These are phyloP conservation scores for Adelges cooleyi DNA, from an alignment of 1,140 invertebrate genomes.

Conservation along the genomic window DNA sequence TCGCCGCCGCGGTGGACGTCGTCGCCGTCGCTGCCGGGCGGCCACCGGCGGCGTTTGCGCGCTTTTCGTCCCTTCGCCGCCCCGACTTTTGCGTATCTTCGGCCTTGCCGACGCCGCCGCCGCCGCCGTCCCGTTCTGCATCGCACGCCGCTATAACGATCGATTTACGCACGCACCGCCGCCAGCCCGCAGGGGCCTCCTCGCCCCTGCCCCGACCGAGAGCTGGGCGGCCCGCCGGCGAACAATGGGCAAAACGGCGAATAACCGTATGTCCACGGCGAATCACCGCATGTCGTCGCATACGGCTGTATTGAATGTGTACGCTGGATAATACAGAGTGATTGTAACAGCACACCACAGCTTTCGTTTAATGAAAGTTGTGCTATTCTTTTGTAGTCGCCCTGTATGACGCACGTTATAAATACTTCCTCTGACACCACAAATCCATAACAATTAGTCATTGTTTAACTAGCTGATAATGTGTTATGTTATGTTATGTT, in stretches of 20 bases:
- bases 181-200: neutral
- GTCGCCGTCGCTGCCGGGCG: neutral
- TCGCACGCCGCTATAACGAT: neutral
- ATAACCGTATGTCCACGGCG: neutral
- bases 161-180: slow-evolving; percentile 13
- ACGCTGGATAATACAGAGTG: neutral
- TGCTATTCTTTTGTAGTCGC: no score
- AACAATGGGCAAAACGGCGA: neutral
- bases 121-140: no score
- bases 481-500: no score
- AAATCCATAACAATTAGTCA: no score
- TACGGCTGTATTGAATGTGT: neutral
- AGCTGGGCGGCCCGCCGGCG: no score
- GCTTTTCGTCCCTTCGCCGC: neutral
- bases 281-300: no score
- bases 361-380: no score
- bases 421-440: no score
- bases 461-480: no score
- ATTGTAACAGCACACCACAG: neutral
- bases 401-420: no score
- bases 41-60: neutral
- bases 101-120: no score
- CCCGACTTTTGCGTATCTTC: no score
- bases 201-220: neutral
- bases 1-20: neutral